These are phyloP conservation scores for Hipparchia sbordonii DNA, from an alignment of 2,888 invertebrate species.

Conservation along the genomic window DNA sequence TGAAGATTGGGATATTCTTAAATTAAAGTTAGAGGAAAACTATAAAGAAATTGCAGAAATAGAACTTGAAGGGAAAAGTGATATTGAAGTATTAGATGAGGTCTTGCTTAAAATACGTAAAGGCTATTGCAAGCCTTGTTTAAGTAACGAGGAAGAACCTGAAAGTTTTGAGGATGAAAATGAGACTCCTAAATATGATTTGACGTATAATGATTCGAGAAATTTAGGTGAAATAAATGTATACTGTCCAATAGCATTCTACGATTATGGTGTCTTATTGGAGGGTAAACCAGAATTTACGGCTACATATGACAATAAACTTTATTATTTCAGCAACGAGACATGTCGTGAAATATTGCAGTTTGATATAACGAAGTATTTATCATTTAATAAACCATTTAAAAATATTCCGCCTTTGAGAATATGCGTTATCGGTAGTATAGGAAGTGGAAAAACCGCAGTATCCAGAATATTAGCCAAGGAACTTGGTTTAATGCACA, in stretches of 20 bases:
- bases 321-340: conserved; percentile 79
- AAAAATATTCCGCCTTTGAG: conserved; percentile 74
- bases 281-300: conserved; percentile 83
- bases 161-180: conserved; percentile 54
- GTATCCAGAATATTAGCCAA: conserved; percentile 75
- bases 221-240: conserved; percentile 81
- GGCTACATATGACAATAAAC: conserved; percentile 77
- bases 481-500: conserved; percentile 80
- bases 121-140: conserved; percentile 58
- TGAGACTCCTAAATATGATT: conserved; percentile 50
- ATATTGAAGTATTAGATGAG: conserved; percentile 65
- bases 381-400: conserved; percentile 69
- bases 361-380: conserved; percentile 73
- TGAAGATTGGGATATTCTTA: conserved; percentile 68
- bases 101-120: conserved; percentile 61
- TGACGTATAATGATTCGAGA: conserved; percentile 58
- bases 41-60: conserved; percentile 66
- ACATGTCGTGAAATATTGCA: conserved; percentile 76
- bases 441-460: conserved; percentile 80
- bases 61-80: conserved; percentile 72
- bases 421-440: conserved; percentile 82
- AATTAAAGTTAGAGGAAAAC: conserved; percentile 68
- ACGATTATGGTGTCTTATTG: conserved; percentile 80
- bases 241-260: conserved; percentile 85
- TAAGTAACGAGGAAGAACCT: conserved; percentile 53